Evolutionary conservation across 2,888 invertebrate genomes (phyloP).

Genomic region (Philhelius pedissequus): DNA sequence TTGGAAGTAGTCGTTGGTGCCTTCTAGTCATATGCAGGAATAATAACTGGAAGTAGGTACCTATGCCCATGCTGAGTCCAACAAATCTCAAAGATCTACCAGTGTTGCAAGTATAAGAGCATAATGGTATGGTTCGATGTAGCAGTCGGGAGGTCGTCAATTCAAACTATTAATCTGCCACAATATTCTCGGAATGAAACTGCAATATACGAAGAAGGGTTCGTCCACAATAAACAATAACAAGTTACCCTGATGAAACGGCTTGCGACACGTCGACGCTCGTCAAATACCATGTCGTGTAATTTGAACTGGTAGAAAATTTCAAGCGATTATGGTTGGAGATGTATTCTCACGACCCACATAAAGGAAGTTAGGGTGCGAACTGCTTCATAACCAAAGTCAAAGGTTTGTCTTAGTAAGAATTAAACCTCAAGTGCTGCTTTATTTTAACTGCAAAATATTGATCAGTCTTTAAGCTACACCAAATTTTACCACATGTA

Average conservation of each 20-base stretch:
- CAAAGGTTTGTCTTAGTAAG: not conserved
- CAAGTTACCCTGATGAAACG: conserved; percentile 40
- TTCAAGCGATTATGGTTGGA: conserved; percentile 31
- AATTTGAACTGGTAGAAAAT: conserved; percentile 27
- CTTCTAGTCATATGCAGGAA: not conserved
- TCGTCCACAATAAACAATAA: conserved; percentile 31
- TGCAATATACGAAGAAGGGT: conserved; percentile 56
- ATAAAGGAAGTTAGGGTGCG: not conserved
- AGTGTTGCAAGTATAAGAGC: not conserved
- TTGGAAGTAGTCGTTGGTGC: not conserved
- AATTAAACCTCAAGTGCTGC: not conserved
- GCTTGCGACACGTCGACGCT: not conserved
- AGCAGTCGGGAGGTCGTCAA: not conserved
- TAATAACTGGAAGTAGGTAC: not conserved
- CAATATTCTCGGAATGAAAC: conserved; percentile 17
- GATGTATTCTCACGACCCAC: not conserved
- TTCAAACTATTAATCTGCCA: not conserved
- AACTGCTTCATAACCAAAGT: not conserved
- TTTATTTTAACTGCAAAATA: conserved; percentile 57
- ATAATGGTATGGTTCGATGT: not conserved
- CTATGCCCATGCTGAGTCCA: not conserved
- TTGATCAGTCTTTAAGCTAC: conserved; percentile 49
- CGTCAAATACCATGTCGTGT: conserved; percentile 5
- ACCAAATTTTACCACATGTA: conserved; percentile 52
- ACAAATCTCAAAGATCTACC: not conserved